phyloP scores from a whole-genome alignment of 2,888 invertebrate genomes.

The Epirrhoe tristata region DNA sequence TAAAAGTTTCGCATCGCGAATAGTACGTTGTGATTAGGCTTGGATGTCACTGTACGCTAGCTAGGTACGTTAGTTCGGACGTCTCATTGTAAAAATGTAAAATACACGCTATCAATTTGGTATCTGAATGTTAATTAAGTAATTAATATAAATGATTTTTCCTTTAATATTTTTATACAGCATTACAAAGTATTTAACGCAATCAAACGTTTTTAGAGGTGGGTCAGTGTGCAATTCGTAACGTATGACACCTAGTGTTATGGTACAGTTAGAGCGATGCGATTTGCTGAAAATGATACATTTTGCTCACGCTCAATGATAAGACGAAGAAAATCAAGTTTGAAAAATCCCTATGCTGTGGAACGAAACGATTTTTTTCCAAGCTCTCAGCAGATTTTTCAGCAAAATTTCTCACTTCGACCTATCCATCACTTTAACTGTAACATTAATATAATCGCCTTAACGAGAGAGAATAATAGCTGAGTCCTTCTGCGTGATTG shows the following conservation, averaged over 20 bases:
- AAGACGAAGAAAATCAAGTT: neutral
- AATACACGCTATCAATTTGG: slow-evolving; percentile 80
- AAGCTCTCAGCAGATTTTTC: neutral
- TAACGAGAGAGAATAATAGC: slow-evolving; percentile 83
- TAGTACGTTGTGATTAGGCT: slow-evolving; percentile 83
- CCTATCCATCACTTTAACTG: slow-evolving; percentile 5
- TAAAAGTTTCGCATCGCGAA: slow-evolving; percentile 78
- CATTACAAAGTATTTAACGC: slow-evolving; percentile 82
- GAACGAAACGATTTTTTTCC: neutral
- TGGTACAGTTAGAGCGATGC: slow-evolving; percentile 9
- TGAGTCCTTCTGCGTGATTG: slow-evolving; percentile 77
- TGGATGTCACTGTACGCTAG: slow-evolving; percentile 81
- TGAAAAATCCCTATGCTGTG: neutral
- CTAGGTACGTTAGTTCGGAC: slow-evolving; percentile 70
- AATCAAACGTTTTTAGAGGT: slow-evolving; percentile 85
- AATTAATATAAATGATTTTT: slow-evolving; percentile 80
- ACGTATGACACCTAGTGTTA: slow-evolving; percentile 70
- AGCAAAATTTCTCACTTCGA: slow-evolving; percentile 1
- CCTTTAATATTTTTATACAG: slow-evolving; percentile 86
- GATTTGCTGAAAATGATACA: neutral
- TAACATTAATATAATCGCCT: slow-evolving; percentile 74
- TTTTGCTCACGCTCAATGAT: neutral
- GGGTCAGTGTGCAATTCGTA: slow-evolving; percentile 82
- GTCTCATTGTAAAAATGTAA: slow-evolving; percentile 85
- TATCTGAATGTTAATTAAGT: slow-evolving; percentile 80